Evolutionary conservation across 1,140 invertebrate genomes (phyloP), one percentile per base, ranked within the genome.

Genomic region (Calephelis nemesis): DNA sequence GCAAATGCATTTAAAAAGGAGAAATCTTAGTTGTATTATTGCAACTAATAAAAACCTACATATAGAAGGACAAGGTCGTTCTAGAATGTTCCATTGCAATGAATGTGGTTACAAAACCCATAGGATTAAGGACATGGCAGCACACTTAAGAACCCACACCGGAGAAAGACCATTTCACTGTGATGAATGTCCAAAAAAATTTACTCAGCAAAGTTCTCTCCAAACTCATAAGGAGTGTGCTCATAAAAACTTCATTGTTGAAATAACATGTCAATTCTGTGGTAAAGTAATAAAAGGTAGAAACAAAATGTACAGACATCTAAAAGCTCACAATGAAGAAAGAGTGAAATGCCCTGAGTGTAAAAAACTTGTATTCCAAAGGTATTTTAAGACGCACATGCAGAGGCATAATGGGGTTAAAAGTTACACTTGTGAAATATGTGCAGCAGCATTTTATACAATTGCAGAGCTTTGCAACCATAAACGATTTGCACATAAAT

Each of bases 251-350:
- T 82, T 79, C 62, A 72, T 74, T 67, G 49, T 77, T 8, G 76
- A 84, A 73, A 70, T 76, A 5, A 83, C 84, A 11, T 90, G 88
- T 66, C 79, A 88, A 6, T 75, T 74, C 10, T 90, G 87, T 67
- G 86, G 86, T 0, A 85, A 88, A 68, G 69, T 74, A 19, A 30
- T 88, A 0, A 79, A 74, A 62, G 85, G 85, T 3, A 76, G 86
- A 9, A 68, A 63, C 11, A 75, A 69, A 65, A 71, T 82, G 0
- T 83, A 85, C 42, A 75, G 75, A 62, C 88, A 90, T 65, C 65
- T 90, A 11, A 72, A 72, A 69, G 67, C 54, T 2, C 88, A 91
- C 62, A 76, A 66, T 7, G 65, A 76, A 0, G 47, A 72, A 12
- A 68, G 65, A 39, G 47, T 75, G 1, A 72, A 79, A 42, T 91